These are phyloP conservation scores for Eulemur rubriventer DNA, from an alignment of 2,797 vertebrate genomes.

Conservation along the genomic window DNA sequence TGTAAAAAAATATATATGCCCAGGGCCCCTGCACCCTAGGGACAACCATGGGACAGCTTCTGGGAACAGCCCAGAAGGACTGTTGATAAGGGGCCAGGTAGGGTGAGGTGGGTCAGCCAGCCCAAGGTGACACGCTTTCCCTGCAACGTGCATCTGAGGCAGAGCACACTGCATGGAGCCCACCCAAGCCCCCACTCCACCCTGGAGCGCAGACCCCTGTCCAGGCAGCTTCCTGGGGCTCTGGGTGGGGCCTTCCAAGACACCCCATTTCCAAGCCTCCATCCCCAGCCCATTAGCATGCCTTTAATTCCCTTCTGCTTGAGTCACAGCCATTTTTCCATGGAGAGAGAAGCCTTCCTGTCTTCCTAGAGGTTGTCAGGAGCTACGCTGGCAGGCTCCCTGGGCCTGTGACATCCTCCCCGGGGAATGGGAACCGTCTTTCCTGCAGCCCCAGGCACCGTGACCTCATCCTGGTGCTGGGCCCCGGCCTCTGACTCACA, in stretches of 20 bases:
- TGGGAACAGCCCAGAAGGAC: neutral
- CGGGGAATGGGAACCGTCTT: neutral
- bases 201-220: neutral
- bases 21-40: neutral
- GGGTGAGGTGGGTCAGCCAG: neutral
- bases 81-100: neutral
- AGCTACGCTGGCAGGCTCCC: neutral
- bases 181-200: accelerated
- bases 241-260: neutral
- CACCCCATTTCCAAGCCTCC: neutral
- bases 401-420: neutral
- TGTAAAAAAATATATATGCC: neutral
- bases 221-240: neutral
- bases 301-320: neutral
- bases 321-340: neutral
- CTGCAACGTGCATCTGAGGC: neutral
- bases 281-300: neutral
- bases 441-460: accelerated
- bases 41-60: no score
- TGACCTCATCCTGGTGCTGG: neutral
- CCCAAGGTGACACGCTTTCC: neutral
- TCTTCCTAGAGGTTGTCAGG: neutral
- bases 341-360: neutral
- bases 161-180: neutral
- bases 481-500: neutral